Conservation (phyloP, 2,113 vertebrate species). For the Sylvia atricapilla region DNA sequence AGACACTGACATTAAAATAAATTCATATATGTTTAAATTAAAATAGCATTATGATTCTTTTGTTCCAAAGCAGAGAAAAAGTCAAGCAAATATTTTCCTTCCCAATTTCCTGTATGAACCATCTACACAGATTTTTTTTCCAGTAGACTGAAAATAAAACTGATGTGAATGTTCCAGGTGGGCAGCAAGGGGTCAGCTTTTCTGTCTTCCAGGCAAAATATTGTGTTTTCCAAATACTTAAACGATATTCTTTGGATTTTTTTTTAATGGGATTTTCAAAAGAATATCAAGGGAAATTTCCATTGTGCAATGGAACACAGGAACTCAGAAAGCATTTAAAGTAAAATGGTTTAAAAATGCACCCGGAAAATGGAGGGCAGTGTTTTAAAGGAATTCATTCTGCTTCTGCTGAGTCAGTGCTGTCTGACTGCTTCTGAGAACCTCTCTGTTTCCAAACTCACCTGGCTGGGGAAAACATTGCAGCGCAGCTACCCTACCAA, state of each 20-base stretch:
- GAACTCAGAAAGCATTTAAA: neutral
- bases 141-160: neutral
- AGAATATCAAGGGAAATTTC: neutral
- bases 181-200: neutral
- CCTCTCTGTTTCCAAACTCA: neutral
- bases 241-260: neutral
- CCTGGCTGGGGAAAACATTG: neutral
- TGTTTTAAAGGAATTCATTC: neutral
- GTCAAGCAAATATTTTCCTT: neutral
- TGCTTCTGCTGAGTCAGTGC: neutral
- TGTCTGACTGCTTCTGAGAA: neutral
- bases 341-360: neutral
- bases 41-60: neutral
- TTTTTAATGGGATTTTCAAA: neutral
- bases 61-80: neutral
- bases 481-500: neutral
- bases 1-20: neutral
- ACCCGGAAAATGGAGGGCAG: rapidly evolving
- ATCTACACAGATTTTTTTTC: neutral
- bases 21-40: neutral
- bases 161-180: neutral
- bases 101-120: neutral
- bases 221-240: neutral
- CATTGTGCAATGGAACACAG: neutral
- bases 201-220: neutral